Conservation (phyloP, 2,888 invertebrate genomes). For the Synanthedon formicaeformis region DNA sequence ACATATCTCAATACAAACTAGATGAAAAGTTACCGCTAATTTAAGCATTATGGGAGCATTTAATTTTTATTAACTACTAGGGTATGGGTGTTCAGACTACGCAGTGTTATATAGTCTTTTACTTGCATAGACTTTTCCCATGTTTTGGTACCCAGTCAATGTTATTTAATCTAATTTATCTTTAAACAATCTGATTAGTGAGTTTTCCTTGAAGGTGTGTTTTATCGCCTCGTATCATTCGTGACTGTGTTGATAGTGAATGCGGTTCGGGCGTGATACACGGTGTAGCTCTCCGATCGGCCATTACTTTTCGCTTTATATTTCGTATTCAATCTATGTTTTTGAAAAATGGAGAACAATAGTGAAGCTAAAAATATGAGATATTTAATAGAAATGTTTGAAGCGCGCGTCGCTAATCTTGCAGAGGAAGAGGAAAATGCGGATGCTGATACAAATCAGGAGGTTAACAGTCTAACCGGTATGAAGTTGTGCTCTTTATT, state of each 20-base stretch:
- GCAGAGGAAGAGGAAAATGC: conserved; percentile 21
- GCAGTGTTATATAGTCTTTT: too few species aligned
- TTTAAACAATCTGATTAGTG: neutral
- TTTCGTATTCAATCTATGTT: neutral
- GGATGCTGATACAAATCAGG: conserved; percentile 9
- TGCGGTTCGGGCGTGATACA: conserved; percentile 15
- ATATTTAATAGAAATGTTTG: conserved; percentile 52
- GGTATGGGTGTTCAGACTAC: too few species aligned
- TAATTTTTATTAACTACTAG: too few species aligned
- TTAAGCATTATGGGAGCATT: too few species aligned
- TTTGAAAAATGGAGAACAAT: conserved; percentile 24
- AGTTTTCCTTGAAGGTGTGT: conserved; percentile 13
- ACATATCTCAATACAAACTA: too few species aligned
- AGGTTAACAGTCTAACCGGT: neutral
- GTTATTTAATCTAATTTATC: neutral
- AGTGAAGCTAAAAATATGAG: conserved; percentile 31
- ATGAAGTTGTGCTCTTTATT: neutral
- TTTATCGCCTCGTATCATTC: conserved; percentile 40
- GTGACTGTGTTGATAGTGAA: conserved; percentile 34
- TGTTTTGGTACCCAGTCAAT: too few species aligned
- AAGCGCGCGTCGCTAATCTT: conserved; percentile 25
- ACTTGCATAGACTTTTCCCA: too few species aligned
- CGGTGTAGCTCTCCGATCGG: neutral
- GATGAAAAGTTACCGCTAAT: too few species aligned
- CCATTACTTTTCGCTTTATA: conserved; percentile 4